These are phyloP conservation scores for Manis javanica DNA, from an alignment of 2,797 vertebrate genomes.

Conservation along the genomic window DNA sequence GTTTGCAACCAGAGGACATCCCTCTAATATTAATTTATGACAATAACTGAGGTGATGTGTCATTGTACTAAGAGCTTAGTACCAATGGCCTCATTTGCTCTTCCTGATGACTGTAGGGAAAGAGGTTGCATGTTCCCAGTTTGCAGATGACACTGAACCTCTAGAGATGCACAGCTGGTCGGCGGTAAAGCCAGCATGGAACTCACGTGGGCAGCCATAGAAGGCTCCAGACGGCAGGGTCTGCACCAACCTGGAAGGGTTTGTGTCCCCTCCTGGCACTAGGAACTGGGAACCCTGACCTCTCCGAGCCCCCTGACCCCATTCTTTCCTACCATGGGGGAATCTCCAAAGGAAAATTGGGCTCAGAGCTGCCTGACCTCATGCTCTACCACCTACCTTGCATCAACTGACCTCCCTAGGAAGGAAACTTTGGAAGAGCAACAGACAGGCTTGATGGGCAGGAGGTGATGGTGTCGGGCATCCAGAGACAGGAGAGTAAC, in stretches of 20 bases:
- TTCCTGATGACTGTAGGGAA: background rate
- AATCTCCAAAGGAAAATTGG: accelerated
- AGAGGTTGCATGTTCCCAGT: background rate
- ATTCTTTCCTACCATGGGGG: background rate
- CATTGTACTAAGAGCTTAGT: background rate
- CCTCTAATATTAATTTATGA: background rate
- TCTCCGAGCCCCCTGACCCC: background rate
- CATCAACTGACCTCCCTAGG: slow-evolving; percentile 39
- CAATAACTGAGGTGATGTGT: no score
- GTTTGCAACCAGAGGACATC: background rate
- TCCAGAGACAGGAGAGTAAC: slow-evolving; percentile 76
- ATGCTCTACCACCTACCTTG: background rate
- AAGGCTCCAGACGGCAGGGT: background rate
- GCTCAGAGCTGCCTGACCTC: background rate
- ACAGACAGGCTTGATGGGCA: background rate
- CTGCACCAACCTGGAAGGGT: background rate
- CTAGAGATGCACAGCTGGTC: accelerated
- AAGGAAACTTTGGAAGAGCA: background rate
- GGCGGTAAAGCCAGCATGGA: background rate
- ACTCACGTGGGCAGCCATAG: background rate
- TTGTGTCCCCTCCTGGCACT: background rate
- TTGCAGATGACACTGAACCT: background rate
- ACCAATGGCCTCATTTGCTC: background rate
- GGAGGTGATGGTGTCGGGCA: slow-evolving; percentile 53
- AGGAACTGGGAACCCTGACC: background rate